Evolutionary conservation across 2,888 invertebrate species (phyloP), one percentile per base, ranked within the genome.

Genomic region (Malachius bipustulatus): DNA sequence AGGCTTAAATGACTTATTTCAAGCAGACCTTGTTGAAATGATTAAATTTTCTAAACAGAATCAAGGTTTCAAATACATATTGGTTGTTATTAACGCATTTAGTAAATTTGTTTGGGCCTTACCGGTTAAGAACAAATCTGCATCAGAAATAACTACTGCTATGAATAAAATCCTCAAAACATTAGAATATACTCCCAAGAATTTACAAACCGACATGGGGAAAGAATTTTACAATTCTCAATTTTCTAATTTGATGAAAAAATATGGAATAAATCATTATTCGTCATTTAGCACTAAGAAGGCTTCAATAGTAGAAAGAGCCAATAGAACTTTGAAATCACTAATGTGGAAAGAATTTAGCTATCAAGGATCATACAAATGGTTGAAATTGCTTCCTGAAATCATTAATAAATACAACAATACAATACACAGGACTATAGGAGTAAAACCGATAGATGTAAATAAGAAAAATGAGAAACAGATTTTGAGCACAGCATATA

Each of bases 341-440:
- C 34, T 35, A 34, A 47, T 49, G 46, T 49, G 45, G 42, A 46
- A 45, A 32, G 40, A 47, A 36, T 50, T 50, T 37, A 47, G 45
- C 26, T 43, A 41, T 26, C 34, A 40, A 4, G 48, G 47, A 24
- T 34, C 41, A 6, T 49, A 45, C 38, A 37, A 46, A 38, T 49
- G 48, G 47, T 39, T 45, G 36, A 36, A 51, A n/a, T n/a, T n/a
- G n/a, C n/a, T n/a, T n/a, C n/a, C n/a, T n/a, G n/a, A n/a, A n/a
- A n/a, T n/a, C n/a, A n/a, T n/a, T n/a, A n/a, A n/a, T n/a, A n/a
- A 8, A 15, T 33, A 33, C 28, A 33, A 33, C 13, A 27, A n/a
- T 8, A 30, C 4, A 8, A 33, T 11, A 33, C 33, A 33, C 28
- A 30, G 28, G 8, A 33, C 33, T 4, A 33, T 33, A 8, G 12